Base-by-base conservation (phyloP, 2,113 vertebrate species). In the Sula dactylatra region DNA sequence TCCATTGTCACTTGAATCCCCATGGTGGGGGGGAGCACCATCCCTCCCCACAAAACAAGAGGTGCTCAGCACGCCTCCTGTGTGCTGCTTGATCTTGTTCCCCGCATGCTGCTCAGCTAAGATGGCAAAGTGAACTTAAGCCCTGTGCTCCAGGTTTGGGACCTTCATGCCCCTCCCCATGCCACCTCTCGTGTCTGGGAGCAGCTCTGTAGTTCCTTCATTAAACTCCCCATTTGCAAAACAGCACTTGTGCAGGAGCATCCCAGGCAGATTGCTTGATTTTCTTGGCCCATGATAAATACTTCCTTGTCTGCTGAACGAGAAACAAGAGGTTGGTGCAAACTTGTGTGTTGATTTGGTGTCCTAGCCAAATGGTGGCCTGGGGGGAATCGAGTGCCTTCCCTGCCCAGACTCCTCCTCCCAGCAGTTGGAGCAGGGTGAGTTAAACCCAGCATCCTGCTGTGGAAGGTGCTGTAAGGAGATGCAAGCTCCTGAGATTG, bases 31-130 rank as follows among this genome's bases (percentile, higher is more conserved):
- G 38, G 12, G 49, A 72, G 54, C 62, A 7, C 5, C 44, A 16
- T 64, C 29, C 16, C 32, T 89, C n/a, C 13, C 29, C 11, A 0
- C 15, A 45, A 13, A 84, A 34, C 12, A 13, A 52, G 36, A 66
- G n/a, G 61, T 1, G 3, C 42, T 58, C 0, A 0, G 8, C 16
- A 7, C 5, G 5, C 45, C 42, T 81, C 50, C 38, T 4, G 3
- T 2, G 1, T 4, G 36, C 64, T 58, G 18, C 32, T 40, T 54
- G 25, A 10, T 10, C 22, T 42, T 9, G 3, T 73, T 83, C 15
- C 50, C 32, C 13, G 4, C 10, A 14, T 13, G 2, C 21, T 3
- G 31, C 42, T 50, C n/a, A 18, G 25, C 40, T 32, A 72, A 42
- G 77, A 32, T 55, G 52, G 47, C 40, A 45, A 59, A 45, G 31